Base-by-base conservation (phyloP, 2,888 invertebrate species). In the Galerucella pusilla region DNA sequence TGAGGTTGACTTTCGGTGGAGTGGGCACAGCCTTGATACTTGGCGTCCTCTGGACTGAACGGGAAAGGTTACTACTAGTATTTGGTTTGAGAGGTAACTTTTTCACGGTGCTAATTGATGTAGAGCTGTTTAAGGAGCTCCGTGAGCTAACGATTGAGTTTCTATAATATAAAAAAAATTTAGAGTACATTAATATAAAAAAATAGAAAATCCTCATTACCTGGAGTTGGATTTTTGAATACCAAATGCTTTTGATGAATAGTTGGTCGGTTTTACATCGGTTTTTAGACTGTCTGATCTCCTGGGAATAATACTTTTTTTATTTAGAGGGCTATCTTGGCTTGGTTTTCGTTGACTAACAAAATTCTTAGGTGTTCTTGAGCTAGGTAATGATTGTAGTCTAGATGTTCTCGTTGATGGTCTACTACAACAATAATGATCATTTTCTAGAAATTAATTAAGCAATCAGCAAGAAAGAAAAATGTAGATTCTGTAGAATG, bases 121-220 rank as follows among this genome's bases (percentile, higher is more conserved):
- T 92, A 2, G 94, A 92, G 85, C 95, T 96, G 84, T 95, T 95
- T 70, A 96, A 88, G 0, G 96, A 96, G 83, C 95, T 95, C 45
- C 94, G 90, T 0, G 96, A 96, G 83, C 96, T 95, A 35, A 94
- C 90, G 16, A 96, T 88, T 71, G 95, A 95, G 60, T 94, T 93
- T 35, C 71, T 72, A 42, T 28, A 72, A 63, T 5, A 25, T 9
- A 59, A 59, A 10, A 42, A 16, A 61, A 45, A 70, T 12, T 6
- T 16, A 59, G 14, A 5, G 12, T 46, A 12, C 5, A 46, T 46
- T 46, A 46, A 11, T 46, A 5, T 2, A 12, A 46, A 46, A 10
- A 28, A 11, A 5, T 60, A 61, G 28, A 14, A 25, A 5, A 25
- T 10, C 25, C 25, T 61, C n/a, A 7, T 71, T 64, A 72, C 57